Base-by-base conservation (phyloP, 2,888 invertebrate genomes). In the Chrysolina oricalcia region DNA sequence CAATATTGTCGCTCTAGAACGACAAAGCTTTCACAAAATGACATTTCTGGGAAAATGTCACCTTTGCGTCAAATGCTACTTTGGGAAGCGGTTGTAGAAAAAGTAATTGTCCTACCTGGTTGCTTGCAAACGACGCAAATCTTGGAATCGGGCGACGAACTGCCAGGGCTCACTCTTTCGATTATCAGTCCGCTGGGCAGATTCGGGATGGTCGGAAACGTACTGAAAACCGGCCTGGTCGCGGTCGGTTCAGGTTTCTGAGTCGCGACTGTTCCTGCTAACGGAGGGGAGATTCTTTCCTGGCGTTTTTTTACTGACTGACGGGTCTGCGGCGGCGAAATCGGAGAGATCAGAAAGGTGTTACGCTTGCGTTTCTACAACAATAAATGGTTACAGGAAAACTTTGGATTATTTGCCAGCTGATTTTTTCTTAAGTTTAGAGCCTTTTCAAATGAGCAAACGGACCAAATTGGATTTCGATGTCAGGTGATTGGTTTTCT, bases 141-240 rank as follows among this genome's bases (percentile, higher is more conserved):
- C 75, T 87, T 88, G 15, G 87, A 83, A 77, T 88, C 89, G 5
- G 87, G 86, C 2, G 86, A 85, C 5, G 82, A 81, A 66, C 83
- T 81, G 75, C 89, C 89, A 43, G 87, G 87, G 73, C 89, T 89
- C 43, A 91, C 89, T 75, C 90, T 87, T 82, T 91, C 91, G 73
- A 91, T 90, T 17, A 90, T 90, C n/a, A 91, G 83, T 56, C 90
- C 90, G 76, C 90, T 89, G 1, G 91, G 91, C 71, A 91, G 84
- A 79, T 90, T 90, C 0, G 90, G 90, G 82, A 91, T 90, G 67
- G 88, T 85, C 2, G 86, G 85, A 65, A 86, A 84, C 6, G 86
- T 73, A 41, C 80, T 77, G 27, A 82, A 76, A 9, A 71, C 72
- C 6, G 77, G 53, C 48, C 76, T 78, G 15, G 21, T 19, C 9